Evolutionary conservation across 2,113 vertebrate species (phyloP).

Genomic region (Dolichallabes microphthalmus): DNA sequence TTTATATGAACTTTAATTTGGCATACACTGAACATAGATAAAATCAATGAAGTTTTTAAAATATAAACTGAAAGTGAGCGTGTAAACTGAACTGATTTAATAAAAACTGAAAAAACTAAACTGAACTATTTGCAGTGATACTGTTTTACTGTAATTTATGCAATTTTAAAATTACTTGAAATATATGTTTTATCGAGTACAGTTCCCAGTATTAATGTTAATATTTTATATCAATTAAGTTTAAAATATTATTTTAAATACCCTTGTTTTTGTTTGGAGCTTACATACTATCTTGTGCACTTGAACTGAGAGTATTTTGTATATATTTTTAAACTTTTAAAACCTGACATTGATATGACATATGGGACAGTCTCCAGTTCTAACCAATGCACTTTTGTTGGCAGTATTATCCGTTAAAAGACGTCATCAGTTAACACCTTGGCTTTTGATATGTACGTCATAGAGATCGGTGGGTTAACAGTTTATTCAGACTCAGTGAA

Average conservation of each 20-base stretch:
- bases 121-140: neutral
- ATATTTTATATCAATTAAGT: no score
- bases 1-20: no score
- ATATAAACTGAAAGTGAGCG: no score
- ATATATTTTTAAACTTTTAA: neutral
- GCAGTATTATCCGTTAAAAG: neutral
- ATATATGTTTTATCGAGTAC: neutral
- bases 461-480: neutral
- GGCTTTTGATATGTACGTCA: neutral
- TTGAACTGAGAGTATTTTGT: no score
- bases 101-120: no score
- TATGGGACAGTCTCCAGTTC: neutral
- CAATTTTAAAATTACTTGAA: neutral
- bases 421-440: slow-evolving; percentile 1
- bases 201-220: neutral
- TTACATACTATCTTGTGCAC: neutral
- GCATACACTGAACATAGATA: neutral
- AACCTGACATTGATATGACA: neutral
- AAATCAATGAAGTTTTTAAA: no score
- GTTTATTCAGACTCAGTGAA: slow-evolving; percentile 5
- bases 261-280: neutral
- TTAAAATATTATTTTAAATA: no score
- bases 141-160: neutral
- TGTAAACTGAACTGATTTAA: no score
- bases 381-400: neutral